These are phyloP conservation scores for Camptogramma bilineatum DNA, from an alignment of 2,888 invertebrate species.

Conservation along the genomic window DNA sequence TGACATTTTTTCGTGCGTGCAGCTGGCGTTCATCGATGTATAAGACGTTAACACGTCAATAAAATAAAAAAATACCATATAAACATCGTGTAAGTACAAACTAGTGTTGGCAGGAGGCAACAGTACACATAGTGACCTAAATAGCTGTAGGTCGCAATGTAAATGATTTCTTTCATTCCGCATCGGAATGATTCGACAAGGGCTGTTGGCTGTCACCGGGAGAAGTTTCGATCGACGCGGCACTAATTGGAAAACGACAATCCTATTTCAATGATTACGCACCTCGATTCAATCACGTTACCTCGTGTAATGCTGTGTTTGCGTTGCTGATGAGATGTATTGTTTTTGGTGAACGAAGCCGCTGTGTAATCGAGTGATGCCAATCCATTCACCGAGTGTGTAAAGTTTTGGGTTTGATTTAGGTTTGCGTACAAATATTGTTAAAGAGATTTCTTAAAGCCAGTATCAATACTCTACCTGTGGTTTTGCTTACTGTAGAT, in stretches of 20 bases:
- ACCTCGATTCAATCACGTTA: constrained; percentile 58
- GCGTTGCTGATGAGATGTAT: constrained; percentile 46
- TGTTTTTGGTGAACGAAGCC: constrained; percentile 31
- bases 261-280: constrained; percentile 79
- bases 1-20: too few species aligned
- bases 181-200: constrained; percentile 28
- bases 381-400: too few species aligned
- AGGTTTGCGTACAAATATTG: neutral
- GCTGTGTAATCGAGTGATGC: constrained; percentile 6
- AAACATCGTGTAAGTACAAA: neutral
- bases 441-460: too few species aligned
- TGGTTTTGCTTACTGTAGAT: too few species aligned
- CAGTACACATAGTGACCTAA: neutral
- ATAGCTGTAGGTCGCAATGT: constrained; percentile 11
- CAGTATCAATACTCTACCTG: too few species aligned
- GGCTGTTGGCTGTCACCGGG: constrained; percentile 58
- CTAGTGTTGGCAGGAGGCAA: neutral
- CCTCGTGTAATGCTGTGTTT: constrained; percentile 42
- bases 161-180: constrained; percentile 30
- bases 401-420: neutral
- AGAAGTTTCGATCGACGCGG: constrained; percentile 60
- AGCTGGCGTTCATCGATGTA: too few species aligned
- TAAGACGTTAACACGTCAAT: too few species aligned
- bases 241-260: constrained; percentile 81
- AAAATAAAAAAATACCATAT: too few species aligned